A percentile compares a stretch with the other conserved stretches of the same genome.
Evolutionary conservation across 2,888 invertebrate genomes (phyloP).

Genomic region (Podotricha telesiphe): DNA sequence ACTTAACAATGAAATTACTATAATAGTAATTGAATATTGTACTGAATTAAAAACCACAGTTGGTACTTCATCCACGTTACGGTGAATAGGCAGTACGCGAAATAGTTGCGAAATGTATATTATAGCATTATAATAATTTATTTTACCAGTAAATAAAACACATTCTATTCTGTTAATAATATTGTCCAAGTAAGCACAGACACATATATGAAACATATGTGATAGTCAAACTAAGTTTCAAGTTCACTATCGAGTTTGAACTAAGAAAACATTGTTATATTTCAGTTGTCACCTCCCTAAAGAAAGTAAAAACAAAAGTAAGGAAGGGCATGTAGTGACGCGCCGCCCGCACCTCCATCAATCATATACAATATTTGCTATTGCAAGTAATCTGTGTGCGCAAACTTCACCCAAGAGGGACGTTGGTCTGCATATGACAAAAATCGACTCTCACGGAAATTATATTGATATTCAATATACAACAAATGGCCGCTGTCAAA

Average conservation of each 20-base stretch:
- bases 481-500: conserved; percentile 83
- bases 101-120: neutral
- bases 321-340: conserved; percentile 55
- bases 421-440: conserved; percentile 74
- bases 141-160: too few species aligned
- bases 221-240: conserved; percentile 6
- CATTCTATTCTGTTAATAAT: neutral
- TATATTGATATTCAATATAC: conserved; percentile 85
- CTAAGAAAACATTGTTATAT: conserved; percentile 22
- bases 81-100: too few species aligned
- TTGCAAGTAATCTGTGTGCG: conserved; percentile 79
- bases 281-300: conserved; percentile 14
- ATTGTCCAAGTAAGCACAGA: neutral
- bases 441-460: conserved; percentile 83
- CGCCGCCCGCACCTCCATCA: conserved; percentile 65
- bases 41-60: too few species aligned
- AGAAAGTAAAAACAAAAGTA: conserved; percentile 59
- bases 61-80: too few species aligned
- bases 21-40: too few species aligned
- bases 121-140: too few species aligned
- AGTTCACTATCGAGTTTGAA: conserved; percentile 23
- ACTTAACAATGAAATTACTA: too few species aligned
- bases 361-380: conserved; percentile 80
- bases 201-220: neutral
- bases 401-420: conserved; percentile 74